phyloP scores from a whole-genome alignment of 1,140 invertebrate genomes.

The Nasonia vitripennis region DNA sequence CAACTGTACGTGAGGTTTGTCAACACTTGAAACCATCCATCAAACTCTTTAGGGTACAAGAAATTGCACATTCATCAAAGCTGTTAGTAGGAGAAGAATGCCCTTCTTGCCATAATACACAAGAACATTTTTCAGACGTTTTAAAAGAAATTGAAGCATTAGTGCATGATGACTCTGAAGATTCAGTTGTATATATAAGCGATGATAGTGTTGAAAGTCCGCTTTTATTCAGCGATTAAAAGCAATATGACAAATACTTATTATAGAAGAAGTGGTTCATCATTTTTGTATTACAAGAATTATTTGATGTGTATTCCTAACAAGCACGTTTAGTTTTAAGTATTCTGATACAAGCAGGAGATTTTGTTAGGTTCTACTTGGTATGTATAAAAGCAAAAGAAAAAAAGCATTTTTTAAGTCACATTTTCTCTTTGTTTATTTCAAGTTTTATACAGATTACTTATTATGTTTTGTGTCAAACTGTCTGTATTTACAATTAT shows the following conservation, averaged over 20 bases:
- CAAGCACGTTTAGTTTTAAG: too few relatives aligned
- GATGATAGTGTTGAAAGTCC: too few relatives aligned
- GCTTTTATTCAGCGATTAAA: neutral
- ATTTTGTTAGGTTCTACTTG: too few relatives aligned
- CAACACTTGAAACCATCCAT: too few relatives aligned
- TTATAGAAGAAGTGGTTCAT: too few relatives aligned
- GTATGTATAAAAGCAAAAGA: neutral
- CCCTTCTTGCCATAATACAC: neutral
- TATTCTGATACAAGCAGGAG: too few relatives aligned
- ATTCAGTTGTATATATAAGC: neutral
- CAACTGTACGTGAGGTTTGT: too few relatives aligned
- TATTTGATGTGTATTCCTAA: too few relatives aligned
- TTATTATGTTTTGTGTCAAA: slow-evolving; percentile 7
- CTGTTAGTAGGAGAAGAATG: neutral
- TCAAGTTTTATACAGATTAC: slow-evolving; percentile 35
- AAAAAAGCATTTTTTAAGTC: slow-evolving; percentile 21
- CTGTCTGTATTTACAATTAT: slow-evolving; percentile 30
- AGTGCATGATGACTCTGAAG: neutral
- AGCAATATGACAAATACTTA: too few relatives aligned
- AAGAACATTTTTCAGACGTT: neutral
- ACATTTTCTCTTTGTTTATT: slow-evolving; percentile 20
- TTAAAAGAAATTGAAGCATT: neutral
- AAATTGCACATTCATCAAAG: too few relatives aligned
- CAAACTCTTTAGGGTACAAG: too few relatives aligned
- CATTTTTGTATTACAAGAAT: too few relatives aligned